Conservation (phyloP, 2,113 vertebrate species). For the Murina feae region DNA sequence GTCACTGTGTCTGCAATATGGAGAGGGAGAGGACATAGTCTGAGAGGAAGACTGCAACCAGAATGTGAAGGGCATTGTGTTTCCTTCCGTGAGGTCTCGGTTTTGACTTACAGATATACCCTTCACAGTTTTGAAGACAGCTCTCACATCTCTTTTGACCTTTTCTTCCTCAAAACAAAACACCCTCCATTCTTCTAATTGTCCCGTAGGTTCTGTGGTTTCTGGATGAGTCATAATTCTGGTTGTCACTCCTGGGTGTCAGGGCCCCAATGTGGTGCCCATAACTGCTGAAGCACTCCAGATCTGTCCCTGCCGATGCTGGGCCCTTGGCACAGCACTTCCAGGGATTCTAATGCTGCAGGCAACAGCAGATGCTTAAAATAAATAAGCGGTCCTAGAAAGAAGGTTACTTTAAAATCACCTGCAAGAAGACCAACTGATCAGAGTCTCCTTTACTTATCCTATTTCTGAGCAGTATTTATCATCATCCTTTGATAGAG, state of each 20-base stretch:
- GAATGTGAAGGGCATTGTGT: background rate
- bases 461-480: background rate
- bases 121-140: background rate
- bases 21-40: background rate
- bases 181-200: background rate
- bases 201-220: background rate
- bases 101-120: background rate
- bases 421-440: background rate
- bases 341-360: background rate
- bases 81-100: background rate
- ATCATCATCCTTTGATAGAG: background rate
- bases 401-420: background rate
- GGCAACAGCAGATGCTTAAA: background rate
- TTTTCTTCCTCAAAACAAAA: background rate
- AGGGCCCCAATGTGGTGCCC: background rate
- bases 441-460: background rate
- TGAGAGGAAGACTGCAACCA: background rate
- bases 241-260: background rate
- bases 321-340: background rate
- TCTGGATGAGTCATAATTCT: background rate
- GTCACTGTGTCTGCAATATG: background rate
- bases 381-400: background rate
- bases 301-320: background rate
- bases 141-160: background rate
- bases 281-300: background rate